phyloP scores from a whole-genome alignment of 2,113 vertebrate genomes.

The Nesogale talazaci region DNA sequence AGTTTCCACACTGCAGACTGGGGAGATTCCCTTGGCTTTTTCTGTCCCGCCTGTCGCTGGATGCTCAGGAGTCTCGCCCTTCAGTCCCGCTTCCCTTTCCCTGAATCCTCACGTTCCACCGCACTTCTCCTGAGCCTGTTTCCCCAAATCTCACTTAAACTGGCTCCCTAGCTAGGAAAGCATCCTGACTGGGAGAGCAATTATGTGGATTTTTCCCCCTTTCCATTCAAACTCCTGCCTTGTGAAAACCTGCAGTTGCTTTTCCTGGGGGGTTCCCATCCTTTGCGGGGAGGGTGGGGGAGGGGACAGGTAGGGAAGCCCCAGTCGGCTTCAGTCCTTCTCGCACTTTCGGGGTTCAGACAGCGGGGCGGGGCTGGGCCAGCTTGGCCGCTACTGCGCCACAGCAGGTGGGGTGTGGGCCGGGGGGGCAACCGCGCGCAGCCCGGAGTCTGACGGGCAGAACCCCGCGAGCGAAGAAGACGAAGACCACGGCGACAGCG shows the following conservation, averaged over 20 bases:
- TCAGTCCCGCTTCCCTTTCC: conserved; percentile 20
- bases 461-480: conserved; percentile 49
- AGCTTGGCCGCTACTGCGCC: conserved; percentile 71
- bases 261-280: background rate
- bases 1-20: conserved; percentile 14
- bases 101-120: background rate
- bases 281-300: background rate
- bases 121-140: background rate
- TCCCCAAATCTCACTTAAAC: conserved; percentile 6
- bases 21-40: conserved; percentile 17
- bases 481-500: too few relatives aligned
- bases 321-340: background rate
- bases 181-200: conserved; percentile 17
- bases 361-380: conserved; percentile 50
- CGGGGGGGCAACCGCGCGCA: conserved; percentile 51
- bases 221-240: conserved; percentile 46
- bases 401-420: conserved; percentile 73
- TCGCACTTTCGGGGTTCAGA: background rate
- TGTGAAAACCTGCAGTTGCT: conserved; percentile 44
- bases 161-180: background rate
- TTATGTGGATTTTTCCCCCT: background rate
- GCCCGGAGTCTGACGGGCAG: background rate
- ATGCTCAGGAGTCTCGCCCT: background rate
- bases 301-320: background rate
- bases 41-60: background rate